A percentile compares a stretch with the other conserved stretches of the same genome.
phyloP scores from a whole-genome alignment of 1,140 invertebrate species.

The Phymastichus coffea region DNA sequence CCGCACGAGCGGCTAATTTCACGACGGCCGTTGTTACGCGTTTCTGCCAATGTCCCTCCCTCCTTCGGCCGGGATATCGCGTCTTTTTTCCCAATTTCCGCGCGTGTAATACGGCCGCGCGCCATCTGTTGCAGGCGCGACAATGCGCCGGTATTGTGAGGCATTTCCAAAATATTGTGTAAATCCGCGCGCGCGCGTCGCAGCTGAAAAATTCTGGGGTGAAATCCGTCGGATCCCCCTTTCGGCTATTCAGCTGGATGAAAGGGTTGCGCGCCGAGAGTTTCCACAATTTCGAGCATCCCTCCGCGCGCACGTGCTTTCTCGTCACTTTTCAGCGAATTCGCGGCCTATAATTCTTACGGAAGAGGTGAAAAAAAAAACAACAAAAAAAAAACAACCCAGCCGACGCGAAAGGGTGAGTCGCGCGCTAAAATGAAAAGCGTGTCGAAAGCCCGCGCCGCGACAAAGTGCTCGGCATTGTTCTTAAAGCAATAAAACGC shows the following conservation, averaged over 20 bases:
- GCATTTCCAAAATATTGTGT: constrained; percentile 61
- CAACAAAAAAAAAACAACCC: constrained; percentile 28
- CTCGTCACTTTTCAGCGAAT: constrained; percentile 17
- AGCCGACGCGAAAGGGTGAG: too few species aligned
- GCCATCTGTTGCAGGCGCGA: constrained; percentile 49
- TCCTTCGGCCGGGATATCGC: constrained; percentile 20
- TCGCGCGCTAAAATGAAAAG: constrained; percentile 12
- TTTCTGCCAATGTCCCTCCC: neutral
- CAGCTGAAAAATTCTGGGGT: constrained; percentile 55
- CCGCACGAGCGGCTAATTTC: constrained; percentile 23
- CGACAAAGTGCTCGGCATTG: constrained; percentile 16
- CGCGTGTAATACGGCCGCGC: too few species aligned
- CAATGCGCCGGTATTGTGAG: constrained; percentile 44
- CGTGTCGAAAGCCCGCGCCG: constrained; percentile 6
- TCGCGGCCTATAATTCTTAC: neutral
- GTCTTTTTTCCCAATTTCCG: constrained; percentile 44
- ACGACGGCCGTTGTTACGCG: constrained; percentile 18
- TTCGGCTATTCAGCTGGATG: constrained; percentile 44
- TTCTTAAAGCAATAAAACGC: constrained; percentile 12
- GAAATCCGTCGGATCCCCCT: constrained; percentile 43
- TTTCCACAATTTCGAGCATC: constrained; percentile 29
- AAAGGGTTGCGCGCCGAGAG: constrained; percentile 50
- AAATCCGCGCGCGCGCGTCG: constrained; percentile 45
- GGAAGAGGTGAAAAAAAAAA: neutral
- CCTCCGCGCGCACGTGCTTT: constrained; percentile 33